Evolutionary conservation across 2,888 invertebrate species (phyloP).

Genomic region (Heliconius ismenius): DNA sequence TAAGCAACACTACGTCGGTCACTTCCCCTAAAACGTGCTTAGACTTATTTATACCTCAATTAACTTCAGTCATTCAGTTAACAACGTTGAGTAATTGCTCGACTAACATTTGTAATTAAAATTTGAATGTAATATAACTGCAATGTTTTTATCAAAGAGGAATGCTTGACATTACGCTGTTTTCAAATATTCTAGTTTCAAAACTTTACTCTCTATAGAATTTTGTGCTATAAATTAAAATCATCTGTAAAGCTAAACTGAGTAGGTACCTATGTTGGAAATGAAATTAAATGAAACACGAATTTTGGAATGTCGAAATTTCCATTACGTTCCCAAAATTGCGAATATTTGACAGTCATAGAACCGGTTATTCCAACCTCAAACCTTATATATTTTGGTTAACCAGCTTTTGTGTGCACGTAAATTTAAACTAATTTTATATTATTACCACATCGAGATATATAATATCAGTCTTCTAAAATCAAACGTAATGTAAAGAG

Average conservation of each 20-base stretch:
- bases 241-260: background rate
- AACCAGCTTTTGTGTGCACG: too few relatives aligned
- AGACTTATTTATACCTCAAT: too few relatives aligned
- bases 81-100: background rate
- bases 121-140: background rate
- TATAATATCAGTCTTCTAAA: too few relatives aligned
- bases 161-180: background rate
- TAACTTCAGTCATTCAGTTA: background rate
- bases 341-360: background rate
- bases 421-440: background rate
- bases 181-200: background rate
- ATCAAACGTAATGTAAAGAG: too few relatives aligned
- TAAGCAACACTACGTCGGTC: background rate
- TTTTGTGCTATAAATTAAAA: background rate
- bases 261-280: background rate
- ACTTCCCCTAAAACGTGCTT: too few relatives aligned
- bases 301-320: background rate
- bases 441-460: background rate
- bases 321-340: background rate
- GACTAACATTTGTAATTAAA: background rate
- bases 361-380: background rate
- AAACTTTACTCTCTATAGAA: background rate
- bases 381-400: background rate
- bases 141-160: slow-evolving; percentile 6
- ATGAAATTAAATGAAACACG: slow-evolving; percentile 7